A percentile compares a stretch with the other conserved stretches of the same genome.
Conservation (phyloP, 2,113 vertebrate genomes). For the Azemiops feae region DNA sequence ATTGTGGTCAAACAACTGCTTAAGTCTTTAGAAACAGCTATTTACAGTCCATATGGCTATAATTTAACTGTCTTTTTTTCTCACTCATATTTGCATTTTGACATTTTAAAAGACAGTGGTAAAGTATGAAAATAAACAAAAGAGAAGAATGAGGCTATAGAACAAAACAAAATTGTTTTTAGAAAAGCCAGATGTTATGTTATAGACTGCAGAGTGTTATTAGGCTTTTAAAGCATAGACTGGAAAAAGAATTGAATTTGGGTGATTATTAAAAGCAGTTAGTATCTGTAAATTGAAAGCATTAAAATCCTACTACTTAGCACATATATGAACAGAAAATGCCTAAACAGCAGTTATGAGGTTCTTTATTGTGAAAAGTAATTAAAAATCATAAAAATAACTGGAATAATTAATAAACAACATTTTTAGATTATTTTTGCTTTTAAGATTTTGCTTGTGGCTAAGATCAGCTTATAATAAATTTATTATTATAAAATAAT, state of each 20-base stretch:
- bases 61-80: conserved; percentile 65
- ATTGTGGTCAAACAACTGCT: conserved; percentile 59
- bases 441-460: background rate
- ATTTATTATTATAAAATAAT: background rate
- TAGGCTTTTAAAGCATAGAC: conserved; percentile 18
- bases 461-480: background rate
- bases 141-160: background rate
- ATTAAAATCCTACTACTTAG: conserved; percentile 32
- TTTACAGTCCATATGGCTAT: conserved; percentile 61
- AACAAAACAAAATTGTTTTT: conserved; percentile 49
- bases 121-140: conserved; percentile 53
- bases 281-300: conserved; percentile 24
- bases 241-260: conserved; percentile 41
- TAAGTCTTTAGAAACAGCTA: conserved; percentile 56
- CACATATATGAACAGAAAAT: conserved; percentile 3
- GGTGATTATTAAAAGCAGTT: conserved; percentile 33
- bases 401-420: background rate
- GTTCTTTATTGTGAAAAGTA: background rate
- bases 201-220: conserved; percentile 32
- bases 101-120: conserved; percentile 61
- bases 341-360: background rate
- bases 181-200: conserved; percentile 51
- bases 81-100: conserved; percentile 63
- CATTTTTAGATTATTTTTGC: background rate
- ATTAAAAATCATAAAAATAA: background rate